phyloP scores from a whole-genome alignment of 2,113 vertebrate genomes.

The Ancistrus triradiatus region DNA sequence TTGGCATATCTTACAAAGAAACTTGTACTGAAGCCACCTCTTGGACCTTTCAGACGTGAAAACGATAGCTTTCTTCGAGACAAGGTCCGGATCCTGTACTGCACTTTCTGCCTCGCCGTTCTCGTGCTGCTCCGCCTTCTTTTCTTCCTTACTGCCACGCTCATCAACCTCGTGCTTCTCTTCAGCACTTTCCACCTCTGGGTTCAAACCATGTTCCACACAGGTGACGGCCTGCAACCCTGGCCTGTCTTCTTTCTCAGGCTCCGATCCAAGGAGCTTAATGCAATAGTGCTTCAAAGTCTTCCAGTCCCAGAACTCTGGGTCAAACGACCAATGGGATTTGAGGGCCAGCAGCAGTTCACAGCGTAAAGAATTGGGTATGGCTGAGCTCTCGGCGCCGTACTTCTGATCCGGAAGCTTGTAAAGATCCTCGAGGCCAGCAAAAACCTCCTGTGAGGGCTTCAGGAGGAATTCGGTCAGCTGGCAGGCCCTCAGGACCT shows the following conservation, averaged over 20 bases:
- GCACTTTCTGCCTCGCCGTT: constrained; percentile 16
- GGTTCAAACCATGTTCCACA: constrained; percentile 7
- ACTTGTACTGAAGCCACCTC: constrained; percentile 80
- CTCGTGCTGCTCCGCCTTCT: constrained; percentile 23
- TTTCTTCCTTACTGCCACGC: constrained; percentile 25
- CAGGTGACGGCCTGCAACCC: constrained; percentile 34
- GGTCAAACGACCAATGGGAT: constrained; percentile 95
- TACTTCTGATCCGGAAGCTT: constrained; percentile 91
- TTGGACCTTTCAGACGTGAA: constrained; percentile 75
- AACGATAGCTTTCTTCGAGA: constrained; percentile 65
- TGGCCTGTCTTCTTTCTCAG: constrained; percentile 69
- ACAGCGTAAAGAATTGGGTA: constrained; percentile 94
- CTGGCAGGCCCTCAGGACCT: constrained; percentile 90
- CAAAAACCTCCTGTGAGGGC: constrained; percentile 78
- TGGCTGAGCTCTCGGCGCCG: constrained; percentile 83
- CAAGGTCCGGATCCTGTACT: constrained; percentile 49
- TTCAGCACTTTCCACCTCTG: constrained; percentile 53
- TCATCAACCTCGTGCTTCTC: constrained; percentile 60
- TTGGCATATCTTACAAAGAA: constrained; percentile 88
- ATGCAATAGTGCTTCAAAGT: constrained; percentile 87
- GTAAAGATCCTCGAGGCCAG: constrained; percentile 83
- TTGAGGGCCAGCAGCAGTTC: constrained; percentile 91
- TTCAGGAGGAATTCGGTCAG: constrained; percentile 93
- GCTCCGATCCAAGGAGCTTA: constrained; percentile 79
- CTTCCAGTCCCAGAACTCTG: constrained; percentile 99